Percentiles rank a stretch among this genome's conserved stretches.
phyloP scores from a whole-genome alignment of 2,113 vertebrate genomes.

The Corydoras sp. region DNA sequence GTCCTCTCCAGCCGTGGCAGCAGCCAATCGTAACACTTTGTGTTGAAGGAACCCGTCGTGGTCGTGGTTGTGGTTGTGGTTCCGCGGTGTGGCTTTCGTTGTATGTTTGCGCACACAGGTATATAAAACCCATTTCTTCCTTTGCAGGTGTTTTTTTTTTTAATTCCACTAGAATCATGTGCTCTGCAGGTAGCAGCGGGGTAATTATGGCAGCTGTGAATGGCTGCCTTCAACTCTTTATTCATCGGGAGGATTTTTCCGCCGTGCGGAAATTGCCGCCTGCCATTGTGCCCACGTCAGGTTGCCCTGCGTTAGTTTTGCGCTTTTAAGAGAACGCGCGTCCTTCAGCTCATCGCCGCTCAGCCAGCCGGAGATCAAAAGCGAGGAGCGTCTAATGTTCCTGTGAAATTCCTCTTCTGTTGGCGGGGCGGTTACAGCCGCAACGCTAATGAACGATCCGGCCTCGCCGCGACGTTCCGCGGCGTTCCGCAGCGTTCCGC shows the following conservation, averaged over 20 bases:
- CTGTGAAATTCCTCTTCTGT: constrained; percentile 23
- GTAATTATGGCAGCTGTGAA: constrained; percentile 48
- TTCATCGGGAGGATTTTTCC: background rate
- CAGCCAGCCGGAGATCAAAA: background rate
- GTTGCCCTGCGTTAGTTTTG: background rate
- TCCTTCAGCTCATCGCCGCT: background rate
- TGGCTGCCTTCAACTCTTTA: constrained; percentile 33
- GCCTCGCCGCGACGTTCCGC: background rate
- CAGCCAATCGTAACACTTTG: too few species aligned
- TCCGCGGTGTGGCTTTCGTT: too few species aligned
- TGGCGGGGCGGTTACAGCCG: background rate
- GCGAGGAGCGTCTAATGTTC: background rate
- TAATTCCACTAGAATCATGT: background rate
- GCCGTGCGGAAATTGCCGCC: background rate
- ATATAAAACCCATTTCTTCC: background rate
- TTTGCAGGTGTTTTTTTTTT: constrained; percentile 1
- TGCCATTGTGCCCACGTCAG: background rate
- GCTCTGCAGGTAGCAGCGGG: constrained; percentile 37
- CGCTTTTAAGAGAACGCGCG: background rate
- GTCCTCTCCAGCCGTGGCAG: too few species aligned
- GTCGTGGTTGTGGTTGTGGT: too few species aligned
- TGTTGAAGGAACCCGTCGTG: too few species aligned
- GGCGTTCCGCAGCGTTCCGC: background rate
- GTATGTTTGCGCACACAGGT: background rate
- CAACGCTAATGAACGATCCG: constrained; percentile 15